These are phyloP conservation scores for Pentalonia nigronervosa DNA, from an alignment of 1,140 invertebrate genomes.

Conservation along the genomic window DNA sequence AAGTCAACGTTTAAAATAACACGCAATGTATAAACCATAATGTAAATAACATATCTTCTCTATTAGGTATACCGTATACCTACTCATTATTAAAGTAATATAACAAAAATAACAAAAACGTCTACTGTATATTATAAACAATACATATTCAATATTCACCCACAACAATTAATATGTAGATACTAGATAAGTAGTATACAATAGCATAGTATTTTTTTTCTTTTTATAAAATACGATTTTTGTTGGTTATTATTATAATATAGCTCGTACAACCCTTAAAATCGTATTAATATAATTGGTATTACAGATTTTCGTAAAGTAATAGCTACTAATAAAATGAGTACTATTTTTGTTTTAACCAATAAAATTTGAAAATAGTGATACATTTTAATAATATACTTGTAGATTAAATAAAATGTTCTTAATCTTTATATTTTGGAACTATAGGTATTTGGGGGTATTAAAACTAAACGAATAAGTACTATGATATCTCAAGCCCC, in stretches of 20 bases:
- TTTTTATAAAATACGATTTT: neutral
- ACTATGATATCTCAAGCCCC: neutral
- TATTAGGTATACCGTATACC: neutral
- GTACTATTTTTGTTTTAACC: neutral
- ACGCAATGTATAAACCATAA: neutral
- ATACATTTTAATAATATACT: neutral
- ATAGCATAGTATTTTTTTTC: neutral
- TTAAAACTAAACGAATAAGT: neutral
- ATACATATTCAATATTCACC: neutral
- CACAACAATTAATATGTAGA: neutral
- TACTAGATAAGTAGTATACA: neutral
- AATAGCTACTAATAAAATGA: neutral
- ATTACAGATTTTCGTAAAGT: neutral
- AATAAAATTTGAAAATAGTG: neutral
- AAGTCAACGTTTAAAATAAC: neutral
- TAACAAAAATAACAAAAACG: neutral
- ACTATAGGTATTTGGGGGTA: neutral
- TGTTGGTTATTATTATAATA: neutral
- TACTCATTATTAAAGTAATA: neutral
- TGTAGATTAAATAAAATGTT: too few species aligned
- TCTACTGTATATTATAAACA: neutral
- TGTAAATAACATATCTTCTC: neutral
- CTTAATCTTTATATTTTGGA: neutral
- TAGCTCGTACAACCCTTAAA: neutral
- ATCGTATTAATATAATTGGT: neutral